Percentiles rank a stretch among this genome's conserved stretches.
These are phyloP conservation scores for Drosophila eohydei DNA, from an alignment of 2,888 invertebrate genomes.

Conservation along the genomic window DNA sequence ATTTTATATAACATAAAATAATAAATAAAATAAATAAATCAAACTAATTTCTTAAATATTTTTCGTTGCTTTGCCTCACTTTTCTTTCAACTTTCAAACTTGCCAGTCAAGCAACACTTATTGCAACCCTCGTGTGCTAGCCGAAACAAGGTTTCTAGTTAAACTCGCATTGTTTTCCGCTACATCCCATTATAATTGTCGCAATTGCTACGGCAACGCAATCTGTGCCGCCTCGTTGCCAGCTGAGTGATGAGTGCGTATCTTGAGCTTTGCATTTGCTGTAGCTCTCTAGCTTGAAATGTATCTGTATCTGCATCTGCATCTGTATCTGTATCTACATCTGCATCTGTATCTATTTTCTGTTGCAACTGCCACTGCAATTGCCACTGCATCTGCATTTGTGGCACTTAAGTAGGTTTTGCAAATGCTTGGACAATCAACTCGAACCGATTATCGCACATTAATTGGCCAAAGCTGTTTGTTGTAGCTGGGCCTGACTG, in stretches of 20 bases:
- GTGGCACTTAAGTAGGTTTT: conserved; percentile 16
- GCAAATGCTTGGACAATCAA: conserved; percentile 41
- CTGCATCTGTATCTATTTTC: background rate
- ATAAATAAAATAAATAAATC: no score
- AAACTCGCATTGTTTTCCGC: conserved; percentile 69
- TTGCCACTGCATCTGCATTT: conserved; percentile 31
- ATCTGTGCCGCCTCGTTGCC: conserved; percentile 77
- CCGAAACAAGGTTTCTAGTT: conserved; percentile 53
- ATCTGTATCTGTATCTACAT: background rate
- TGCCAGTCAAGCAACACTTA: background rate
- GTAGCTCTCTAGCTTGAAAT: background rate
- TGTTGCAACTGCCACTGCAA: background rate
- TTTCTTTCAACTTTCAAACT: background rate
- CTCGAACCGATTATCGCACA: conserved; percentile 41
- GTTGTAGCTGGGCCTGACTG: conserved; percentile 8
- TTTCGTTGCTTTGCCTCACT: background rate
- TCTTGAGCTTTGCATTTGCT: conserved; percentile 13
- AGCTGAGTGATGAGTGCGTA: conserved; percentile 47
- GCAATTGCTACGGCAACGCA: conserved; percentile 51
- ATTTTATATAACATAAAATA: no score
- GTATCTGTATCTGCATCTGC: background rate
- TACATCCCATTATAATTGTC: conserved; percentile 73
- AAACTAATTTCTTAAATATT: background rate
- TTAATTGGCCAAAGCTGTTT: conserved; percentile 44
- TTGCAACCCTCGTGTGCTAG: conserved; percentile 50